Base-by-base conservation (phyloP, 2,888 invertebrate genomes). In the Dryocosmus kuriphilus region DNA sequence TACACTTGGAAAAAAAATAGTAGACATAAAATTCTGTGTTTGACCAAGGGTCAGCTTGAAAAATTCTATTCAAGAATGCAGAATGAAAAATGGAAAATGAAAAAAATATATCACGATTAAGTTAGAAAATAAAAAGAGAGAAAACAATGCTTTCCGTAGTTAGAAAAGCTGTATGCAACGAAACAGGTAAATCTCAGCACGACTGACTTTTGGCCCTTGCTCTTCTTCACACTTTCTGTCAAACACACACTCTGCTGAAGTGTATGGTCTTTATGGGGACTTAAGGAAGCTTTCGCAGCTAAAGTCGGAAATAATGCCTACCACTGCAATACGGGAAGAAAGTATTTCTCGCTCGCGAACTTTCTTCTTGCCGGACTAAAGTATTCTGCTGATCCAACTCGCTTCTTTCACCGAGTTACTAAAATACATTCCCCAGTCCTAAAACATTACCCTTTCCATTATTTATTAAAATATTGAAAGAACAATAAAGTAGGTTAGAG, bases 131-230 rank as follows among this genome's bases (percentile, higher is more conserved):
- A 46, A 16, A 46, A 19, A 46, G 19, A 46, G 16, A 46, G 19
- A 6, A 46, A n/a, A 2, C 7, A 7, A 51, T 51, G 7, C n/a
- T 51, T 51, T 51, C 6, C 46, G 9, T 4, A n/a, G 9, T n/a
- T 51, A 16, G 51, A 51, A 51, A 9, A 51, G 6, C n/a, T 51
- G 22, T 55, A 55, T 73, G 74, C 74, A 65, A 76, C 76, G 80
- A 81, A 79, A 80, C 79, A 82, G 83, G 82, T 83, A 85, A 85
- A 84, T 85, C 79, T 77, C 78, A 62, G 77, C 63, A 62, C 74
- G 78, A 74, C 63, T 75, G 79, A 83, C 81, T 83, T 82, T 82
- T 82, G 79, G 76, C 80, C 78, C 80, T 80, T 60, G 63, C 73
- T 74, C 62, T 75, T 38, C 63, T 61, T 71, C 55, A 55, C 63